Evolutionary conservation across 2,888 invertebrate genomes (phyloP).

Genomic region (Harpalus rufipes): DNA sequence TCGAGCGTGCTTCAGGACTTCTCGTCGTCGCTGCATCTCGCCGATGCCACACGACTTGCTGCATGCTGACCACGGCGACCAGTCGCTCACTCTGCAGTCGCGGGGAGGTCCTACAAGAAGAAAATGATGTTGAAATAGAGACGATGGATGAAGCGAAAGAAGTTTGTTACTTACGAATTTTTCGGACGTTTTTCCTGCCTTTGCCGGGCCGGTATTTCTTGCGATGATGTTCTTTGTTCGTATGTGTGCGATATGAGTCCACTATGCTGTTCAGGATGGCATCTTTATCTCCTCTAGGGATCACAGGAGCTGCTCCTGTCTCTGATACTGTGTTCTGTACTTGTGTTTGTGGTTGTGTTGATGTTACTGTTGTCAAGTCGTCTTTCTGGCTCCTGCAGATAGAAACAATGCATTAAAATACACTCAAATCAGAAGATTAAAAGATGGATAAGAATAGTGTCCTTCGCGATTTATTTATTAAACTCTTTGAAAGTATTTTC

Average conservation of each 20-base stretch:
- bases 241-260: constrained; percentile 81
- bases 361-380: constrained; percentile 71
- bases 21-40: constrained; percentile 89
- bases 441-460: not conserved
- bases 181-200: constrained; percentile 75
- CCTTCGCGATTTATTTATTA: not conserved
- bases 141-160: too few species aligned
- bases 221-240: constrained; percentile 75
- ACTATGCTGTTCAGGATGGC: constrained; percentile 86
- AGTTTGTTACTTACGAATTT: constrained; percentile 75
- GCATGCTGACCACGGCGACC: constrained; percentile 93
- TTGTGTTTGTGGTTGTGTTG: constrained; percentile 69
- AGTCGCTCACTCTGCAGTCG: constrained; percentile 91
- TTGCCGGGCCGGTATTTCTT: constrained; percentile 75
- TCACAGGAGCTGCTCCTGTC: constrained; percentile 79
- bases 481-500: too few species aligned
- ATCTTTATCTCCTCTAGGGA: constrained; percentile 84
- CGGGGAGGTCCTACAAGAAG: constrained; percentile 80
- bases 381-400: constrained; percentile 72
- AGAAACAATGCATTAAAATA: constrained; percentile 58
- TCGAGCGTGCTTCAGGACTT: constrained; percentile 87
- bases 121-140: not conserved
- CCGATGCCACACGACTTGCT: constrained; percentile 94
- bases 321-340: constrained; percentile 22
- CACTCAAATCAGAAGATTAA: not conserved